Evolutionary conservation across 2,113 vertebrate genomes (phyloP).

Genomic region (Dasyornis broadbenti): DNA sequence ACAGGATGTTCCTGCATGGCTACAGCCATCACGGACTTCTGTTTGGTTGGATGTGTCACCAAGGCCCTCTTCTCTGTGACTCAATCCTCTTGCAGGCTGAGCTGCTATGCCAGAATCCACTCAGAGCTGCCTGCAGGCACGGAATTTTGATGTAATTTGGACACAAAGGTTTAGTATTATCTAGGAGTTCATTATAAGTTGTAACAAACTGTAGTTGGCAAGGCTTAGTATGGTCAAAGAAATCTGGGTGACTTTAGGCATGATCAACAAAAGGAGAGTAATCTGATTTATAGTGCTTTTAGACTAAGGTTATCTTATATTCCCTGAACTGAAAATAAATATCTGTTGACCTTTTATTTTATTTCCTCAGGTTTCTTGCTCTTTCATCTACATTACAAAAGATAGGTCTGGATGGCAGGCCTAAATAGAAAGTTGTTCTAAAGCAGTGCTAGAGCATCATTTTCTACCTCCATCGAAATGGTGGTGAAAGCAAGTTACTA

Average conservation of each 20-base stretch:
- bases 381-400: not conserved
- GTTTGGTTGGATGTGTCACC: no score
- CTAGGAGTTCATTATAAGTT: not conserved
- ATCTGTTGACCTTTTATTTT: not conserved
- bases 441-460: not conserved
- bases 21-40: not conserved
- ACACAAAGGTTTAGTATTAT: not conserved
- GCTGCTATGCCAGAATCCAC: fast-evolving
- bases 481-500: not conserved
- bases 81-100: not conserved
- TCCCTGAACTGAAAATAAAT: not conserved
- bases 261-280: not conserved
- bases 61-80: not conserved
- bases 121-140: not conserved
- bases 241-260: not conserved
- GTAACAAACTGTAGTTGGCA: not conserved
- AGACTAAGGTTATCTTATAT: not conserved
- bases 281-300: not conserved
- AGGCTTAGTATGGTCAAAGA: not conserved
- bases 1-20: not conserved
- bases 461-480: not conserved
- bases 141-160: not conserved
- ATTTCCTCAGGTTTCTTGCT: not conserved
- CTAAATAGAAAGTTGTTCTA: not conserved
- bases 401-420: not conserved